Percentiles rank a stretch among this genome's conserved stretches.
These are phyloP conservation scores for Stomatorhinus walkeri DNA, from an alignment of 2,797 vertebrate species.

Conservation along the genomic window DNA sequence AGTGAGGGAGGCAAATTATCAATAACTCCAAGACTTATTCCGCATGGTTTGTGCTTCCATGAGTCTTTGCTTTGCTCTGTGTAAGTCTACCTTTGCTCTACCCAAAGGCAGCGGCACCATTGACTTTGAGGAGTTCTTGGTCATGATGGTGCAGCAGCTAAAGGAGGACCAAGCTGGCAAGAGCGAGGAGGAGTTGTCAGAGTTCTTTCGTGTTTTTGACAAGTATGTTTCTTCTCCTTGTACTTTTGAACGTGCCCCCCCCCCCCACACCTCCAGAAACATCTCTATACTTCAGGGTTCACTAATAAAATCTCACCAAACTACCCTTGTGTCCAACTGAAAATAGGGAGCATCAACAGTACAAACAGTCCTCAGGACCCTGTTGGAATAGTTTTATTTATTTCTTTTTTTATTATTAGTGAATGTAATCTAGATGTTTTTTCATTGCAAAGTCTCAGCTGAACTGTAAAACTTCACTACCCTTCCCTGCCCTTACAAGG, in stretches of 20 bases:
- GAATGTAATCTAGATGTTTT: background rate
- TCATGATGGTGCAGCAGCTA: constrained; percentile 98
- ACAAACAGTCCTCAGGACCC: background rate
- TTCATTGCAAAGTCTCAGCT: background rate
- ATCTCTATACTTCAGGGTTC: background rate
- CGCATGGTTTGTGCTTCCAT: background rate
- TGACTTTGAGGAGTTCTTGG: constrained; percentile 98
- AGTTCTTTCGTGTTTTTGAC: constrained; percentile 94
- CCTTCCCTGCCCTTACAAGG: background rate
- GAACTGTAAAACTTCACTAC: background rate
- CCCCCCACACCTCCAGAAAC: background rate
- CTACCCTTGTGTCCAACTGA: background rate
- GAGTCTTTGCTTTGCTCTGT: background rate
- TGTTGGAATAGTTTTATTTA: background rate
- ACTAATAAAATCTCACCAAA: background rate
- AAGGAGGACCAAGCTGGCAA: constrained; percentile 96
- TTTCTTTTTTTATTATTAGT: background rate
- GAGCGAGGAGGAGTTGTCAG: constrained; percentile 88
- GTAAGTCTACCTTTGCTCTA: background rate
- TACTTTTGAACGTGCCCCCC: background rate
- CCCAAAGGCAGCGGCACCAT: constrained; percentile 84
- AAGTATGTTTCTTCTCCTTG: constrained; percentile 54
- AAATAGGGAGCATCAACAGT: background rate
- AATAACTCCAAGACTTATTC: background rate
- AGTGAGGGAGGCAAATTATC: background rate